A percentile compares a stretch with the other conserved stretches of the same genome.
Conservation (phyloP, 1,140 invertebrate genomes). For the Drosophila ercepeae region DNA sequence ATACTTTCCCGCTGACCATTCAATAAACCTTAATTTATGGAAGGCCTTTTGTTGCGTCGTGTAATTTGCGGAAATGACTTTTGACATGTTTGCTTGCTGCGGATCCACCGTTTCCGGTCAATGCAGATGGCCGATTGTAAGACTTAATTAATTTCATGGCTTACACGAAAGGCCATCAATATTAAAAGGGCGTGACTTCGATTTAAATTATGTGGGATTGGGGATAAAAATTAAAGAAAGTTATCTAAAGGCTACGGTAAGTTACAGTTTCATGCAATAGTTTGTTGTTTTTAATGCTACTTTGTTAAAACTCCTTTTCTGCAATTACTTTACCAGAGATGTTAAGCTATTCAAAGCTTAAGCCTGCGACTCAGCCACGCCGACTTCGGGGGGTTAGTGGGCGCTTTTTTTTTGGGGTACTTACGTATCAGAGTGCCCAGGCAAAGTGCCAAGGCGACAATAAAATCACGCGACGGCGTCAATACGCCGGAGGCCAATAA, state of each 20-base stretch:
- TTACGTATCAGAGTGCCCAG: slow-evolving; percentile 91
- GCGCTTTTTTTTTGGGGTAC: slow-evolving; percentile 78
- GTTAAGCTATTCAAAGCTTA: slow-evolving; percentile 27
- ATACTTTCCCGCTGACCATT: slow-evolving; percentile 25
- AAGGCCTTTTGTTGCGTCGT: slow-evolving; percentile 43
- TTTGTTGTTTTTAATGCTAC: no score
- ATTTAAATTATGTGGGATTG: slow-evolving; percentile 31
- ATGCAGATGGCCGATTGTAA: slow-evolving; percentile 54
- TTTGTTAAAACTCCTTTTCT: neutral
- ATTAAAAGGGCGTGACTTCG: slow-evolving; percentile 47
- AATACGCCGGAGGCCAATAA: slow-evolving; percentile 90
- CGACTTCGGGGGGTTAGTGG: neutral
- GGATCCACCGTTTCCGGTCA: slow-evolving; percentile 34
- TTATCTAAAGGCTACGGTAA: neutral
- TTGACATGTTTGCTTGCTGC: slow-evolving; percentile 52
- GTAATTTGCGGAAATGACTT: slow-evolving; percentile 76
- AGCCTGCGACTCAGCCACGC: neutral
- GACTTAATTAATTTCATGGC: slow-evolving; percentile 72
- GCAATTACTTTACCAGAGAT: neutral
- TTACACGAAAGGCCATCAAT: slow-evolving; percentile 55
- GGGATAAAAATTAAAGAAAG: slow-evolving; percentile 7
- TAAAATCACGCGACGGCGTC: slow-evolving; percentile 92
- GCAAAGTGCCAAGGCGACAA: slow-evolving; percentile 91
- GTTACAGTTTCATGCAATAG: no score
- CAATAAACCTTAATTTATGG: slow-evolving; percentile 72